Base-by-base conservation (phyloP, 1,140 invertebrate species). In the Anoplolepis gracilipes region DNA sequence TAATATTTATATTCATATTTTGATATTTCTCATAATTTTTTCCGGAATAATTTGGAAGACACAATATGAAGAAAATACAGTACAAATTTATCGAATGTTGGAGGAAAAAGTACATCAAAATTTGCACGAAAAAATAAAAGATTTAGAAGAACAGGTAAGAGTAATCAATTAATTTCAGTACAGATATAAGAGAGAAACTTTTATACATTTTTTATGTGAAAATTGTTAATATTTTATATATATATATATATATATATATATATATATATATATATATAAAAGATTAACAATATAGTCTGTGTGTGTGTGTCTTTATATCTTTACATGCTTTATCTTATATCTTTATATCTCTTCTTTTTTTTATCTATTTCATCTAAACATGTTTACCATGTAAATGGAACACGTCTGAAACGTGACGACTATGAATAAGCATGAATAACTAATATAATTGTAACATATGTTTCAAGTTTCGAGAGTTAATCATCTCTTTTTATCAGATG, bases 121-220 rank as follows among this genome's bases (percentile, higher is more conserved):
- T 42, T 77, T 93, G 2, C 91, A 88, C 49, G 88, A 70, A 46
- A 90, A 93, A 88, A 69, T 93, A 11, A 79, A 76, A 13, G 75
- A 76, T 0, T 84, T 94, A 55, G 87, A 91, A 79, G 84, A 77
- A 11, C 87, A 93, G 92, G 93, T 94, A 91, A 90, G 55, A n/a
- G n/a, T n/a, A n/a, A 25, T 22, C 10, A 13, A 25, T 57, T 6
- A 2, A 33, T 22, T 57, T 57, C 11, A 16, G n/a, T 25, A 33
- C 46, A 49, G 13, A 49, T 49, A 25, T 57, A 55, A 36, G 2
- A 57, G 2, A 53, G 10, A 22, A 16, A 16, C 10, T 30, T 36
- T n/a, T 19, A 1, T 3, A n/a, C 49, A 6, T 33, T 53, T 5
- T 19, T 57, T 1, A 30, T 10, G 1, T n/a, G 1, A 73, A 16